Evolutionary conservation across 2,888 invertebrate genomes (phyloP).

Genomic region (Aspidiotus destructor): DNA sequence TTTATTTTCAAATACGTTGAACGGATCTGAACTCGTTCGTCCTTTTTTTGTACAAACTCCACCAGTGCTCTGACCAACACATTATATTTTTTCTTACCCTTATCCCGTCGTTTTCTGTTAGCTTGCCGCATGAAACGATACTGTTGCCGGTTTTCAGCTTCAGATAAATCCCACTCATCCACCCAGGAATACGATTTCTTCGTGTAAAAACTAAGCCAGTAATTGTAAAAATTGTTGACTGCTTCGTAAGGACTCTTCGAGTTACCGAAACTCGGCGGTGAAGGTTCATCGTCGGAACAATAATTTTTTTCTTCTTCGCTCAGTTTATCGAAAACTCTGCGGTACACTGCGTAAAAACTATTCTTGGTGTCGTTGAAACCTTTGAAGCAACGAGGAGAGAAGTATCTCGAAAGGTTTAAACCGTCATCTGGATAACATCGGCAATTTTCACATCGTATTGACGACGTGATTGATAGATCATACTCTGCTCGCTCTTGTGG

Average conservation of each 20-base stretch:
- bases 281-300: conserved; percentile 59
- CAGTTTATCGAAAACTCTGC: conserved; percentile 76
- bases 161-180: conserved; percentile 78
- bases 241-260: conserved; percentile 69
- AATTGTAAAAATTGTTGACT: conserved; percentile 82
- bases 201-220: conserved; percentile 90
- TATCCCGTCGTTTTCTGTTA: conserved; percentile 84
- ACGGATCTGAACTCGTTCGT: conserved; percentile 73
- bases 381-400: conserved; percentile 78
- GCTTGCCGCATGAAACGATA: conserved; percentile 85
- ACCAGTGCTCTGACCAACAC: conserved; percentile 88
- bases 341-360: conserved; percentile 84
- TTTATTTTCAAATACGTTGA: conserved; percentile 65
- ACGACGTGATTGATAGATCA: no score
- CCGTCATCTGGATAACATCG: no score
- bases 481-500: conserved; percentile 90
- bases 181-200: conserved; percentile 81
- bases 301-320: conserved; percentile 80
- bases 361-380: conserved; percentile 79
- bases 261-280: conserved; percentile 73
- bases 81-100: conserved; percentile 83
- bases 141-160: conserved; percentile 72
- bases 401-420: conserved; percentile 83
- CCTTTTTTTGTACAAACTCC: conserved; percentile 86
- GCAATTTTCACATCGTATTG: no score